Percentiles rank a stretch among this genome's conserved stretches.
Evolutionary conservation across 2,113 vertebrate species (phyloP).

Genomic region (Lynx canadensis): DNA sequence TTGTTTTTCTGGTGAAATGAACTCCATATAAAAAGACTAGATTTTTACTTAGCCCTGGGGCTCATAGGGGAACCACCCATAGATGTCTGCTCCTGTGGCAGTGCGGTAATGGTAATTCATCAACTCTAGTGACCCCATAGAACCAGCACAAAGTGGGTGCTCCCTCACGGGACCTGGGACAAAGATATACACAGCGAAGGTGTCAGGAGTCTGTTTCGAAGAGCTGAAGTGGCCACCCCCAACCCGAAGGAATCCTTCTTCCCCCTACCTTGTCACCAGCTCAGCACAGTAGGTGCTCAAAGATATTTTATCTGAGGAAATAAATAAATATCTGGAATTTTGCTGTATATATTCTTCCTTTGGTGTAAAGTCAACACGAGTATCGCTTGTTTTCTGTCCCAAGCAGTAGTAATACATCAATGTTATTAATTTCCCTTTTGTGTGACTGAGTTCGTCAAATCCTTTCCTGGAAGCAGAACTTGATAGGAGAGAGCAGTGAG

Average conservation of each 20-base stretch:
- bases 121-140: not conserved
- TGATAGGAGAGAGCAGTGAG: not conserved
- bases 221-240: not conserved
- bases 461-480: not conserved
- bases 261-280: not conserved
- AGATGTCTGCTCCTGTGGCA: not conserved
- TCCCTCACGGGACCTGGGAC: not conserved
- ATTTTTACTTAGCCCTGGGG: not conserved
- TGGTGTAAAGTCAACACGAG: not conserved
- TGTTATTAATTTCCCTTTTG: not conserved
- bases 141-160: not conserved
- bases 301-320: not conserved
- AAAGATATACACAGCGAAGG: not conserved
- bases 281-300: not conserved
- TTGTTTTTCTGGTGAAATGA: constrained; percentile 46
- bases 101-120: not conserved
- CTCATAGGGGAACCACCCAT: fast-evolving
- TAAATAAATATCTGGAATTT: not conserved
- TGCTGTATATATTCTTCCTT: not conserved
- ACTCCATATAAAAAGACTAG: not conserved
- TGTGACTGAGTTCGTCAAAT: not conserved
- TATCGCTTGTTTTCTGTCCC: not conserved
- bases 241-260: not conserved
- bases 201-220: not conserved
- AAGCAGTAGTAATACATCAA: not conserved